These are phyloP conservation scores for Prionailurus viverrinus DNA, from an alignment of 2,113 vertebrate species.

Conservation along the genomic window DNA sequence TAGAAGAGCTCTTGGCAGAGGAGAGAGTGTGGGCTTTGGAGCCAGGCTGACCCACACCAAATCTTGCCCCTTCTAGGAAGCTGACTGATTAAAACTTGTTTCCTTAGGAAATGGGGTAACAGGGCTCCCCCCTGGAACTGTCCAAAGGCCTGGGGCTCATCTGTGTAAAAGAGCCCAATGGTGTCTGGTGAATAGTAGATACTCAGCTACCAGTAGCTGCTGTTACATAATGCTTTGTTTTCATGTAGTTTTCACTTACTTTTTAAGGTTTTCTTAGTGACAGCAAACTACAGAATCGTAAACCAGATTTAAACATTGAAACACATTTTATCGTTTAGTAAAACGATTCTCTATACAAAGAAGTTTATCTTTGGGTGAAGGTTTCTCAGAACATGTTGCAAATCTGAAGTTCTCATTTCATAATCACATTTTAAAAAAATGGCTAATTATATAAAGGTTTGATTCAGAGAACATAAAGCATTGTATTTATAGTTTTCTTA, in stretches of 20 bases:
- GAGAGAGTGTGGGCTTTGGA: not conserved
- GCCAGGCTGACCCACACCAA: not conserved
- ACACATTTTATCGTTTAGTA: not conserved
- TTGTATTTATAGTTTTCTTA: not conserved
- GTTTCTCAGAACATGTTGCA: not conserved
- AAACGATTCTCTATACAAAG: not conserved
- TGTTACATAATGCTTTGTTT: not conserved
- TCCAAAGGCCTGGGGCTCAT: not conserved
- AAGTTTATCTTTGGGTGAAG: not conserved
- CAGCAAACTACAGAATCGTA: not conserved
- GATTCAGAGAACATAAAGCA: not conserved
- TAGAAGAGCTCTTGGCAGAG: not conserved
- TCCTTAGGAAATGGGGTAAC: not conserved
- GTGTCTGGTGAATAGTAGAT: not conserved
- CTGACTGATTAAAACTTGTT: not conserved
- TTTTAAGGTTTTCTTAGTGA: not conserved
- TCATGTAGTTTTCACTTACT: not conserved
- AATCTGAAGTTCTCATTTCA: slow-evolving; percentile 18
- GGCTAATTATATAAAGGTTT: not conserved
- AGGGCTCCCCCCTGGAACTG: not conserved
- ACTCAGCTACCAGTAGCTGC: not conserved
- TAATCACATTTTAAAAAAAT: slow-evolving; percentile 13
- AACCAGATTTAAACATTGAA: not conserved
- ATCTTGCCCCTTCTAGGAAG: not conserved
- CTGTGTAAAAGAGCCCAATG: not conserved